Evolutionary conservation across 2,113 vertebrate species (phyloP), one percentile per base, ranked within the genome.

Genomic region (Aepyceros melampus): DNA sequence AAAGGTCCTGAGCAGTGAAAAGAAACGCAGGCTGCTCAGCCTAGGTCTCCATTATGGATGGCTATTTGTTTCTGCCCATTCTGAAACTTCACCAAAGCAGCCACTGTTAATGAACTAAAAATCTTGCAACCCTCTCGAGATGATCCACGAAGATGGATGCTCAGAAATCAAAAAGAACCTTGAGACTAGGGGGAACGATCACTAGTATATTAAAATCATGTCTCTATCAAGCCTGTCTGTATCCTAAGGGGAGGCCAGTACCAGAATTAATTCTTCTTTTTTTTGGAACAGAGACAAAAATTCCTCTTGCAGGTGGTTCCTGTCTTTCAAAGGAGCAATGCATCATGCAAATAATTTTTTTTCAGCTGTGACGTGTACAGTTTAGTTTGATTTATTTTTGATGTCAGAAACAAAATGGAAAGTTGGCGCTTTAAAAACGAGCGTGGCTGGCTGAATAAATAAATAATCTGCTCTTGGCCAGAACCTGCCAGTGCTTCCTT

Each of bases 361-460:
- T 96, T 21, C 95, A 87, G 91, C 91, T 81, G 64, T 60, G n/a
- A 96, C 60, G 91, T 97, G 56, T 98, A 95, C 94, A 94, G 92
- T 95, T 98, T 97, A 96, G 95, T 97, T 98, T 98, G 98, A 98
- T 98, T 98, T 98, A 98, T 97, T 97, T 97, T 98, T 97, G 96
- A 98, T 97, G 64, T 96, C 95, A 67, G 94, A 60, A 94, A 96
- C 95, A 96, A 98, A 98, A 98, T 96, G 89, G 97, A 98, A 98
- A 98, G 96, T 89, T 98, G 98, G 97, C 53, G 56, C 95, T 96
- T 98, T 98, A 98, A 98, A 98, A 98, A 98, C 97, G 97, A 98
- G 94, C 36, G 62, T 95, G 86, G 97, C 92, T 97, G 88, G 49
- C 93, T 94, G 97, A 96, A 98, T 98, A 97, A 98, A 98, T 98